phyloP scores from a whole-genome alignment of 2,888 invertebrate genomes.

The Stomorhina lunata region DNA sequence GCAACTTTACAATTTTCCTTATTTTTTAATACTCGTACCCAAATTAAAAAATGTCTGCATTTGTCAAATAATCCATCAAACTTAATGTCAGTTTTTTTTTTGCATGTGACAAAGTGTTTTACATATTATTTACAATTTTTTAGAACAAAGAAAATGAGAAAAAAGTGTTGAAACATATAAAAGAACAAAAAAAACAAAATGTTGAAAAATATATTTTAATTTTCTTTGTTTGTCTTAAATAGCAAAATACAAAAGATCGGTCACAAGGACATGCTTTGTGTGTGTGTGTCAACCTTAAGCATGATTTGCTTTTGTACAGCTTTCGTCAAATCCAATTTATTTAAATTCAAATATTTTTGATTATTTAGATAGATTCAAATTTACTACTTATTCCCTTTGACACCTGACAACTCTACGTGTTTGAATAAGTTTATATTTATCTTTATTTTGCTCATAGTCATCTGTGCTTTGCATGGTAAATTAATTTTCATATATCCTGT shows the following conservation, averaged over 20 bases:
- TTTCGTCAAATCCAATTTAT: neutral
- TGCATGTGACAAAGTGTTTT: constrained; percentile 45
- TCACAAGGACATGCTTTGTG: neutral
- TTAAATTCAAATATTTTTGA: neutral
- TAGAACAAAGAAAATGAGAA: neutral
- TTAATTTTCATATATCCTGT: neutral
- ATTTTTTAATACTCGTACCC: neutral
- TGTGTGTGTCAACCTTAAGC: neutral
- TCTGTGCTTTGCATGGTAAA: neutral
- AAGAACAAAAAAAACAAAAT: no score
- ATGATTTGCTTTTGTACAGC: neutral
- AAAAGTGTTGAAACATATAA: constrained; percentile 17
- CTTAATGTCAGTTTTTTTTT: constrained; percentile 51
- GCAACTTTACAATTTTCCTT: neutral
- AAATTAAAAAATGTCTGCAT: constrained; percentile 37
- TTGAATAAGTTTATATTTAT: neutral
- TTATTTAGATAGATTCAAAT: neutral
- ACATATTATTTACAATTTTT: neutral
- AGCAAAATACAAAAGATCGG: neutral
- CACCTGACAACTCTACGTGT: neutral
- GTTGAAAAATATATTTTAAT: neutral
- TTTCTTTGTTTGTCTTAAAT: neutral
- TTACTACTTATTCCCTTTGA: neutral
- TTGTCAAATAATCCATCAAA: constrained; percentile 64
- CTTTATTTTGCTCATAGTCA: neutral